Conservation (phyloP, 2,797 vertebrate species). For the Chanos chanos region DNA sequence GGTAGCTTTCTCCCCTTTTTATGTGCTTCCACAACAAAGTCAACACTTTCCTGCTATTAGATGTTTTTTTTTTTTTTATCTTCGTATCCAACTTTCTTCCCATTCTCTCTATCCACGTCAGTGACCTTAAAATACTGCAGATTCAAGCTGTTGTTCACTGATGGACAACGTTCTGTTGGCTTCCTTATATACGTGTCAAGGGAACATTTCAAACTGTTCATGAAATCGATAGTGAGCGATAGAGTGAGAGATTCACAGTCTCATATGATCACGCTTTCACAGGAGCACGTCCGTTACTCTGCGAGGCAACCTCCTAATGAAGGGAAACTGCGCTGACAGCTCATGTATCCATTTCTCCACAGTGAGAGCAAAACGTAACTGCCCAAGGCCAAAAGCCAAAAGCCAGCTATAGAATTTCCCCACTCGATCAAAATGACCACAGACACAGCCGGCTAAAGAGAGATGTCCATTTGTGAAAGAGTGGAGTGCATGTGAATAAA, state of each 20-base stretch:
- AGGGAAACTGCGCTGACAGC: conserved; percentile 42
- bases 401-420: too few relatives aligned
- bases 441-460: too few relatives aligned
- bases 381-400: too few relatives aligned
- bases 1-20: too few relatives aligned
- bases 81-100: conserved; percentile 14
- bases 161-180: conserved; percentile 36
- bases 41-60: too few relatives aligned
- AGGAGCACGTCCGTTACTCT: conserved; percentile 32
- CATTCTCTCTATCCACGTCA: conserved; percentile 8
- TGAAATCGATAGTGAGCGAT: conserved; percentile 38
- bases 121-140: not conserved
- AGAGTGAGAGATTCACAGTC: not conserved
- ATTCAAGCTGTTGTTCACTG: conserved; percentile 28
- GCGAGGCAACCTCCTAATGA: conserved; percentile 44
- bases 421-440: too few relatives aligned
- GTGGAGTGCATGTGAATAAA: too few relatives aligned
- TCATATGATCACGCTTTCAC: too few relatives aligned
- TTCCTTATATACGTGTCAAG: conserved; percentile 36
- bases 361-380: too few relatives aligned
- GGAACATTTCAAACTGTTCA: conserved; percentile 27
- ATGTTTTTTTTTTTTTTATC: conserved; percentile 22
- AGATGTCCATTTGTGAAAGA: too few relatives aligned
- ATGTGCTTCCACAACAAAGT: too few relatives aligned
- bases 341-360: conserved; percentile 31